Base-by-base conservation (phyloP, 2,797 vertebrate species). In the Danio albolineatus region DNA sequence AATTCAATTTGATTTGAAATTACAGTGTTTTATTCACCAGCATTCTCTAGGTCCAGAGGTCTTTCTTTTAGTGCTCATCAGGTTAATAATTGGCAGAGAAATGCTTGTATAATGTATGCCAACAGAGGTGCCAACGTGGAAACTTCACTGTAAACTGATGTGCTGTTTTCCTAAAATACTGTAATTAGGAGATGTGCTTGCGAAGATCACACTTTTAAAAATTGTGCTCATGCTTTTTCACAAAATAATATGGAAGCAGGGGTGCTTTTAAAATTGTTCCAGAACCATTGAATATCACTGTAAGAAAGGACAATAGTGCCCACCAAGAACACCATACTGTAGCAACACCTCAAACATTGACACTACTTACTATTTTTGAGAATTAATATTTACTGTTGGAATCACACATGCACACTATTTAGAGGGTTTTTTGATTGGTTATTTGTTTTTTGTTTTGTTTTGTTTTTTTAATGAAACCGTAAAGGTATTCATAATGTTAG, bases 51-150 rank as follows among this genome's bases (percentile, higher is more conserved):
- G 16, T 76, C 66, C 65, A 66, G 36, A 72, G 51, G 49, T 48
- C 54, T 10, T 39, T 49, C 13, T 70, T 62, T 39, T 65, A 56
- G 36, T n/a, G 73, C 10, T 38, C 53, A 59, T n/a, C 16, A 48
- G 49, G 64, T 84, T 84, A 78, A 84, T 78, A 39, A 75, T 12
- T 78, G 7, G 6, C 48, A 48, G 9, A n/a, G 13, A 64, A 75
- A 49, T 41, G 66, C 21, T n/a, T 41, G 38, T 49, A 36, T 14
- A 73, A 67, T 73, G 16, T 41, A 69, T 82, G 71, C 59, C 56
- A 38, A 19, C 19, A 73, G 19, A 36, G 57, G 17, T 39, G 38
- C 60, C 73, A 16, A 17, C 61, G 28, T 56, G 73, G 44, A 76
- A 64, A 49, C 16, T 51, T 0, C 59, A 19, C 48, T 41, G 12